Base-by-base conservation (phyloP, 2,888 invertebrate genomes). In the Cephus nigrinus region DNA sequence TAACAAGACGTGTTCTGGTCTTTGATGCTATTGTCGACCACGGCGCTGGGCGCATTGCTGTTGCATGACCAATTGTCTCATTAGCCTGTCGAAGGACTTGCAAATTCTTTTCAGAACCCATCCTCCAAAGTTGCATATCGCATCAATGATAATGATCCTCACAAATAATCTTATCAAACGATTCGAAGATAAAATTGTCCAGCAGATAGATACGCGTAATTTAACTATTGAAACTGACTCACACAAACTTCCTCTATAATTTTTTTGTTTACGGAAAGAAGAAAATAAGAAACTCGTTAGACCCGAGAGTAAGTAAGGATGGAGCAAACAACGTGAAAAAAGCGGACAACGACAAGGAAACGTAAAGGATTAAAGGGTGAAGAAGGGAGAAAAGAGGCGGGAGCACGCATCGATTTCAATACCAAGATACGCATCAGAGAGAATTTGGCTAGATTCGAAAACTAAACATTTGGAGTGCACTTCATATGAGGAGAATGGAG, bases 1-100 rank as follows among this genome's bases (percentile, higher is more conserved):
- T 81, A 79, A 75, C 75, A 78, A 82, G 80, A 78, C 40, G 31
- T 32, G 55, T 35, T 74, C 75, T 74, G 78, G 75, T 82, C 81
- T 81, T 82, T 82, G 82, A 81, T 79, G 81, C 80, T 75, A 69
- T 75, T 35, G 68, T 78, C 78, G 78, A 79, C 76, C 79, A 76
- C 75, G 35, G 34, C 34, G 34, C 34, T 11, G 11, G 77, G 77
- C 15, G 40, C 40, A 40, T 15, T 40, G 15, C 40, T 15, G 5
- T n/a, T 32, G 35, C 30, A 74, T 73, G 74, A 30, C 73, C 77
- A 69, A 77, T 77, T 33, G 74, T 73, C 35, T 31, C 12, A 73
- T 73, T 68, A 40, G 5, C 15, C 40, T 77, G 34, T 69, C 69
- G 30, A 77, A 74, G 30, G 77, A 77, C 77, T 77, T 74, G 77